Evolutionary conservation across 2,888 invertebrate genomes (phyloP).

Genomic region (Pocota personata): DNA sequence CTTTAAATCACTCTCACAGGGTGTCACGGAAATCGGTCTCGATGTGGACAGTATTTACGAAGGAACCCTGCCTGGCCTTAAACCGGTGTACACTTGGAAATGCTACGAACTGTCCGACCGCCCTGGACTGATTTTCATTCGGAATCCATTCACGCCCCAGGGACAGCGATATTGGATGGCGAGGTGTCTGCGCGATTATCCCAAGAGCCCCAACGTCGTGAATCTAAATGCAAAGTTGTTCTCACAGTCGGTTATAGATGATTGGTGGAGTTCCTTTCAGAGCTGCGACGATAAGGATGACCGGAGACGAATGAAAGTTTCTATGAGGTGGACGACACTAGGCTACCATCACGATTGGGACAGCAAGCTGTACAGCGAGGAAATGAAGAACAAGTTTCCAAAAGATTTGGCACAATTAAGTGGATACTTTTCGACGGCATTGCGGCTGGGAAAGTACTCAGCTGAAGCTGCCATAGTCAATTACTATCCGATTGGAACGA

Average conservation of each 20-base stretch:
- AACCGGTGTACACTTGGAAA: constrained; percentile 85
- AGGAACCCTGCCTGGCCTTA: constrained; percentile 75
- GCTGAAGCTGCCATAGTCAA: constrained; percentile 98
- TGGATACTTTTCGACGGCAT: constrained; percentile 85
- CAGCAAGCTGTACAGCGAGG: constrained; percentile 93
- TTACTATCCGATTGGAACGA: constrained; percentile 96
- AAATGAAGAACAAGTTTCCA: constrained; percentile 88
- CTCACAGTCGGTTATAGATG: constrained; percentile 80
- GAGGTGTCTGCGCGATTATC: constrained; percentile 90
- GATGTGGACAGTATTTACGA: constrained; percentile 34
- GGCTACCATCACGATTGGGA: constrained; percentile 99
- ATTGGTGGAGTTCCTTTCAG: constrained; percentile 86
- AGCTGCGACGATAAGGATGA: constrained; percentile 75
- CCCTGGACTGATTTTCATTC: constrained; percentile 91
- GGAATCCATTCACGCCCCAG: constrained; percentile 90
- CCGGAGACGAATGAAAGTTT: constrained; percentile 79
- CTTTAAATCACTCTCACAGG: constrained; percentile 16
- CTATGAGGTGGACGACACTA: constrained; percentile 95
- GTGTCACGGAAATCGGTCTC: constrained; percentile 25
- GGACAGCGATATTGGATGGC: constrained; percentile 94
- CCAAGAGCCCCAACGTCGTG: constrained; percentile 86
- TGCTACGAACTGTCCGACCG: constrained; percentile 85
- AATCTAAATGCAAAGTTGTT: constrained; percentile 79
- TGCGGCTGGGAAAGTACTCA: constrained; percentile 86
- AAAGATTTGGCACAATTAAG: constrained; percentile 87